phyloP scores from a whole-genome alignment of 2,113 vertebrate genomes.

The Calonectris borealis region DNA sequence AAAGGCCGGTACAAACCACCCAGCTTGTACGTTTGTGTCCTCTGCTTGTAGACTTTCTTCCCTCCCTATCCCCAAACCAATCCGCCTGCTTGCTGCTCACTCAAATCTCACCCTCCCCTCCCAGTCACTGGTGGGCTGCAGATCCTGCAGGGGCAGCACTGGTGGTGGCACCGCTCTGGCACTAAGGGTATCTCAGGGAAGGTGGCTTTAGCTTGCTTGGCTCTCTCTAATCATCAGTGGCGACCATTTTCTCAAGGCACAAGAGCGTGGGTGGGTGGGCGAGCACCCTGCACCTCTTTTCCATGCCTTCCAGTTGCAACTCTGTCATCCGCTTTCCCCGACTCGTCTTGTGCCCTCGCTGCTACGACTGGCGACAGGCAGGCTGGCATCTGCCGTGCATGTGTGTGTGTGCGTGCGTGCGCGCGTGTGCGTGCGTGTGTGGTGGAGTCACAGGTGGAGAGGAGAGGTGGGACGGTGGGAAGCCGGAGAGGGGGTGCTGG shows the following conservation, averaged over 20 bases:
- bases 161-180: constrained; percentile 44
- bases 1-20: constrained; percentile 92
- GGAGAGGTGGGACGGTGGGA: constrained; percentile 5
- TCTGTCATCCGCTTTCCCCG: background rate
- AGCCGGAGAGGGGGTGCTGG: background rate
- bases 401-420: background rate
- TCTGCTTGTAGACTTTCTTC: constrained; percentile 69
- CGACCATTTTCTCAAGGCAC: constrained; percentile 22
- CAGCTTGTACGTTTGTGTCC: constrained; percentile 93
- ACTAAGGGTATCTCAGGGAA: constrained; percentile 46
- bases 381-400: constrained; percentile 35
- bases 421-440: background rate
- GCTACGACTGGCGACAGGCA: background rate
- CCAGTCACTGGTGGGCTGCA: constrained; percentile 35
- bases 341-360: constrained; percentile 30
- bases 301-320: background rate
- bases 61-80: constrained; percentile 48
- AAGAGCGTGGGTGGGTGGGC: background rate
- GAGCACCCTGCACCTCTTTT: background rate
- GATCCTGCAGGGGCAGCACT: constrained; percentile 34
- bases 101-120: background rate
- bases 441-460: constrained; percentile 40
- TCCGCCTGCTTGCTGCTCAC: constrained; percentile 42
- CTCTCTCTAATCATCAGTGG: constrained; percentile 30
- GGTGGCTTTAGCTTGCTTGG: constrained; percentile 64